phyloP scores from a whole-genome alignment of 2,113 vertebrate species.

The Emydocephalus ijimae region DNA sequence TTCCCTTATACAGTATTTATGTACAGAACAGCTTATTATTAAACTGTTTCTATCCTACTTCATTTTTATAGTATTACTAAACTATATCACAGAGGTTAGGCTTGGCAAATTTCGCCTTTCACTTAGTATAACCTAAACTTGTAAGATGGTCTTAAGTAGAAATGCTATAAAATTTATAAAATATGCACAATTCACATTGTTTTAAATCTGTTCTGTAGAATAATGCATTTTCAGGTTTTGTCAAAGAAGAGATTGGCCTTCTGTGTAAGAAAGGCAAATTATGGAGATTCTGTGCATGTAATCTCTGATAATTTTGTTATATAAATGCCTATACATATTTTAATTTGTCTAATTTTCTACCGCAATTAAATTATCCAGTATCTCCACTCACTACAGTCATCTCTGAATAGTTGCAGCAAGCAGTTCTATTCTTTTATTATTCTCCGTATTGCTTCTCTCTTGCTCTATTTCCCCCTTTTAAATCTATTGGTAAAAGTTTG shows the following conservation, averaged over 20 bases:
- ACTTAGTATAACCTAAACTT: conserved; percentile 20
- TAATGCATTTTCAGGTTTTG: conserved; percentile 30
- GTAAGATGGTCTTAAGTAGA: neutral
- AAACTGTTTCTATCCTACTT: conserved; percentile 24
- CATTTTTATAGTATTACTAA: conserved; percentile 38
- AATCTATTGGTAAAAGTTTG: conserved; percentile 53
- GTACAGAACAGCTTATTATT: conserved; percentile 21
- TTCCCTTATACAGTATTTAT: conserved; percentile 45
- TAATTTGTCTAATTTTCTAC: conserved; percentile 47
- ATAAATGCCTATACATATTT: neutral
- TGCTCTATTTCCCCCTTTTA: conserved; percentile 28
- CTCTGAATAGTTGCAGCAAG: neutral
- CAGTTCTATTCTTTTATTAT: conserved; percentile 59
- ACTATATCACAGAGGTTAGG: conserved; percentile 32
- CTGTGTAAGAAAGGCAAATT: conserved; percentile 26
- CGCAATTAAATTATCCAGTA: conserved; percentile 40
- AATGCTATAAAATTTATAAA: conserved; percentile 6
- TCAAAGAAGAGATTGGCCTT: conserved; percentile 40
- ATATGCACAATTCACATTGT: neutral
- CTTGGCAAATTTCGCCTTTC: conserved; percentile 5
- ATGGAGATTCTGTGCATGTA: conserved; percentile 29
- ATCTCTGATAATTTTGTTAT: conserved; percentile 32
- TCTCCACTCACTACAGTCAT: neutral
- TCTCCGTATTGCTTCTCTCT: conserved; percentile 3
- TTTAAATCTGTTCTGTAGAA: conserved; percentile 40